Evolutionary conservation across 2,888 invertebrate species (phyloP), one percentile per base, ranked within the genome.

Genomic region (Lamellibrachia columna): DNA sequence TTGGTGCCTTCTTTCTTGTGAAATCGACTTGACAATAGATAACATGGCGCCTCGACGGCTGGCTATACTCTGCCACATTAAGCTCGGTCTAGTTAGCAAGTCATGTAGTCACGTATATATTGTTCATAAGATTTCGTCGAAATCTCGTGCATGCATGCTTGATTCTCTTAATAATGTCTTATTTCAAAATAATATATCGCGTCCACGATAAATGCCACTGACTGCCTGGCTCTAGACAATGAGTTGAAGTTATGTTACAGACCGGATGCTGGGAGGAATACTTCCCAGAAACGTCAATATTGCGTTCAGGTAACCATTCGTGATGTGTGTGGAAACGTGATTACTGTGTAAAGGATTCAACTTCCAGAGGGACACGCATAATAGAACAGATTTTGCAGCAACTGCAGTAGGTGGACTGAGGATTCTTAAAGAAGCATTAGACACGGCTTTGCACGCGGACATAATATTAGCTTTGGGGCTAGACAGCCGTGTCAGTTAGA

Each of bases 241-340:
- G 22, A 22, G 40, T 40, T 22, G 75, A 6, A 3, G 75, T 15
- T 75, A 4, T 75, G 75, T 75, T 75, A 75, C 75, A 75, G 75
- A 75, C 22, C 75, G 15, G 75, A 40, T 40, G 40, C 40, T 40
- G 40, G 40, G 40, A 40, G 3, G 22, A 75, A 75, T 22, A 22
- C n/a, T 75, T 75, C 75, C 22, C n/a, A 75, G 75, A 75, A 75
- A 75, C 75, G 75, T 75, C 75, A 75, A 75, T 75, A 22, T 75
- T 75, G 75, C 6, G 75, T 75, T 75, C n/a, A 6, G n/a, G 6
- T 75, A 75, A 75, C 8, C 75, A 11, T 6, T 75, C n/a, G n/a
- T 22, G 22, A 75, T n/a, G 75, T 22, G 75, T n/a, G 75, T n/a
- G 22, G 75, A 75, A 75, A 75, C 22, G n/a, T 6, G 22, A 75